Evolutionary conservation across 1,140 invertebrate species (phyloP).

Genomic region (Pachypeltis micranthus): DNA sequence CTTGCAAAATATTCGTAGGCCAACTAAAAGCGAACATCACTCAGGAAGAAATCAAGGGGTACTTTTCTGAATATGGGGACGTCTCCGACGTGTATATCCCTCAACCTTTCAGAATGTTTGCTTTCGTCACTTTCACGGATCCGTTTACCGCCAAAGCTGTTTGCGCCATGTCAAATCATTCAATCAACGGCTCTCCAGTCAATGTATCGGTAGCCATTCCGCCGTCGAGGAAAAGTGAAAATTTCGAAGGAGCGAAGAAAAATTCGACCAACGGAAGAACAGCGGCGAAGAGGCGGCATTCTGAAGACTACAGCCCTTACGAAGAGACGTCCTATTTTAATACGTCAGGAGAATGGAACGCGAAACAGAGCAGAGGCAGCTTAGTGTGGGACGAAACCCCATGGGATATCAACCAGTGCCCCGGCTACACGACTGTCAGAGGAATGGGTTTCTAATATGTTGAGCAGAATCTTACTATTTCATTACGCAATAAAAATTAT

Average conservation of each 20-base stretch:
- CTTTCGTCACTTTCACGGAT: conserved; percentile 90
- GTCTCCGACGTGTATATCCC: conserved; percentile 93
- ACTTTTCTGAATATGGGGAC: conserved; percentile 91
- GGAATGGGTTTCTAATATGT: too few relatives aligned
- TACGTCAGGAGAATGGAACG: neutral
- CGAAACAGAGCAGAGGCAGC: neutral
- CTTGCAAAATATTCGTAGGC: conserved; percentile 92
- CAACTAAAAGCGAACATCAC: conserved; percentile 83
- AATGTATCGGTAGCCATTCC: neutral
- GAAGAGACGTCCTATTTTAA: neutral
- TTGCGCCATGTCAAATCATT: conserved; percentile 42
- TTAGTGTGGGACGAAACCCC: neutral
- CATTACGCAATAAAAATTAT: too few relatives aligned
- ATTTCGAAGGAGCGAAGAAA: too few relatives aligned
- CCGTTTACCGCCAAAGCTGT: conserved; percentile 84
- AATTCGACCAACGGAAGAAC: neutral
- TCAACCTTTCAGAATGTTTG: conserved; percentile 84
- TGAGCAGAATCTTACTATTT: too few relatives aligned
- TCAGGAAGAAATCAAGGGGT: conserved; percentile 78
- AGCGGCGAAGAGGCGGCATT: too few relatives aligned
- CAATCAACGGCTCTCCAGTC: neutral
- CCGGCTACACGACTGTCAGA: neutral
- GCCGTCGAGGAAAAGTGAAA: neutral
- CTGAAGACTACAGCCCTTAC: too few relatives aligned
- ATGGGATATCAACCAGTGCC: neutral